phyloP scores from a whole-genome alignment of 2,888 invertebrate species.

The Minunthozetes semirufus region DNA sequence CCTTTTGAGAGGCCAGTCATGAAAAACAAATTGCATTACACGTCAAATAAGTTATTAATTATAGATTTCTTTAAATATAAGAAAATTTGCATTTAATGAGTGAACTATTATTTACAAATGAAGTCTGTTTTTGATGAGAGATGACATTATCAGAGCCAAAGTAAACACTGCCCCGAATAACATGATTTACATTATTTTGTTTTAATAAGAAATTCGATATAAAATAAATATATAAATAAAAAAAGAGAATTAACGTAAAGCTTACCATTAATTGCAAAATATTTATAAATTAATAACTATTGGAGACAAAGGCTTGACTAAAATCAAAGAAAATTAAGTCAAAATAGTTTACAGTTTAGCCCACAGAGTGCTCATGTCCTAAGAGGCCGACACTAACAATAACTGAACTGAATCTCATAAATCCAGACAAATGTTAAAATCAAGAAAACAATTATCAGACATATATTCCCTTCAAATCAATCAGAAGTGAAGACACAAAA shows the following conservation, averaged over 20 bases:
- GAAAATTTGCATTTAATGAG: slow-evolving; percentile 21
- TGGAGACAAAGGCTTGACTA: slow-evolving; percentile 16
- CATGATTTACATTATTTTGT: neutral
- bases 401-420: neutral
- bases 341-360: neutral
- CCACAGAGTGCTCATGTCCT: slow-evolving; percentile 26
- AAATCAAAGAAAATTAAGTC: neutral
- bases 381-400: slow-evolving; percentile 4
- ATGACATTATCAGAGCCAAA: slow-evolving; percentile 6
- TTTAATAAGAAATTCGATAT: neutral
- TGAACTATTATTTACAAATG: slow-evolving; percentile 24
- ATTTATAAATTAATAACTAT: neutral
- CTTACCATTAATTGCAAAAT: slow-evolving; percentile 4
- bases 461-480: neutral
- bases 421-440: neutral
- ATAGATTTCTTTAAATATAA: slow-evolving; percentile 6
- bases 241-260: slow-evolving; percentile 16
- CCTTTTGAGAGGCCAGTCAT: neutral
- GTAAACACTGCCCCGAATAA: neutral
- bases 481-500: neutral
- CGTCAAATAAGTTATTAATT: slow-evolving; percentile 15
- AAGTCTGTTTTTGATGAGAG: slow-evolving; percentile 1
- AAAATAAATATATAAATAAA: slow-evolving; percentile 23
- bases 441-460: neutral
- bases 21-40: slow-evolving; percentile 18